Conservation (phyloP, 2,888 invertebrate species). For the Ichneumon xanthorius region DNA sequence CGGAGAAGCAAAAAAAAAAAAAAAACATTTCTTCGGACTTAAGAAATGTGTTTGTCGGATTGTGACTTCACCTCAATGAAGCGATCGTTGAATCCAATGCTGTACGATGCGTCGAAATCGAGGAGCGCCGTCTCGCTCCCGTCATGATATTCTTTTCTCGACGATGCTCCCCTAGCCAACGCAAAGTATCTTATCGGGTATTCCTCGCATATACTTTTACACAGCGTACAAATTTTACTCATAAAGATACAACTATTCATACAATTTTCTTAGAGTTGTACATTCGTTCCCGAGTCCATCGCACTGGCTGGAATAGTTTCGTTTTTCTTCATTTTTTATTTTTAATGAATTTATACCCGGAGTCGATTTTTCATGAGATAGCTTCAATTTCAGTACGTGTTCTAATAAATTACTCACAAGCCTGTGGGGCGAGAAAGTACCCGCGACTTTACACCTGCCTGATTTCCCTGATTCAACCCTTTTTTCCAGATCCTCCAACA, state of each 20-base stretch:
- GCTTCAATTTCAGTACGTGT: not conserved
- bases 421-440: not conserved
- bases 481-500: not conserved
- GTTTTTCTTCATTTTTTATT: not conserved
- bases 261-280: constrained; percentile 34
- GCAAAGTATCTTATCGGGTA: not conserved
- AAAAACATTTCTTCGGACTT: not conserved
- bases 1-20: not conserved
- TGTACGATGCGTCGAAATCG: constrained; percentile 39
- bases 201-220: not conserved
- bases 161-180: not conserved
- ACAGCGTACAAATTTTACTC: constrained; percentile 14
- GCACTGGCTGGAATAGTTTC: not conserved
- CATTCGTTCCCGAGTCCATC: not conserved
- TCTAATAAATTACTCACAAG: not conserved
- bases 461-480: not conserved
- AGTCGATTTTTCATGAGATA: not conserved
- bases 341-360: not conserved
- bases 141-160: constrained; percentile 7
- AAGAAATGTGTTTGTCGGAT: not conserved
- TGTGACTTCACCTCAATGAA: constrained; percentile 54
- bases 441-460: not conserved
- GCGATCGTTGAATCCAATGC: constrained; percentile 56
- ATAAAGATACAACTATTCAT: not conserved
- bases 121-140: not conserved